Base-by-base conservation (phyloP, 2,888 invertebrate genomes). In the Agonopterix alstromeriana region DNA sequence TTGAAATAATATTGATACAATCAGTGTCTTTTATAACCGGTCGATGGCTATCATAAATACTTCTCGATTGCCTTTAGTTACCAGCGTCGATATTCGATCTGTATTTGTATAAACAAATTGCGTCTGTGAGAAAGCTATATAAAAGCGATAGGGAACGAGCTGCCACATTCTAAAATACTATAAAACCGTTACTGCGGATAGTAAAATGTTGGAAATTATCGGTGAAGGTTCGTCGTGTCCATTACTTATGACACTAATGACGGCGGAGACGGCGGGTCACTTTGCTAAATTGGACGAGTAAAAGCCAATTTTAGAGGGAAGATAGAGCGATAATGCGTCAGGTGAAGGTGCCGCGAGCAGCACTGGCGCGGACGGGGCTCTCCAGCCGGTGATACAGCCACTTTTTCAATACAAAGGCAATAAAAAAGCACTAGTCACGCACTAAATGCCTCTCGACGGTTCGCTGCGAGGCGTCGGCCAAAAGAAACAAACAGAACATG, bases 351-450 rank as follows among this genome's bases (percentile, higher is more conserved):
- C 27, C 27, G 57, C 50, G 56, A 56, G 44, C 38, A n/a, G 36
- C 9, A 41, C 5, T 10, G 14, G 27, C 17, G 35, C 35, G 36
- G 57, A 59, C 60, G 27, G 7, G 56, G 58, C 63, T 5, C 58
- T 58, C 58, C 38, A 38, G 38, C 56, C 61, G 63, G 56, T 63
- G 67, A 68, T 65, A 65, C 56, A 63, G 61, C 61, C 70, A 73
- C 74, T 85, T 86, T 86, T 87, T 87, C 73, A 77, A 79, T 80
- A 79, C 77, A 78, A 81, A 82, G 79, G 85, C 73, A 84, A 86
- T 87, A 85, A 78, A 84, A 86, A 80, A 73, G 61, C 57, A 67
- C 86, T 55, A 78, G 86, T 88, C 88, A 87, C 74, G 76, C 84
- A 78, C 85, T 86, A 85, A 86, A 86, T 75, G 82, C 76, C 77